Evolutionary conservation across 2,797 vertebrate genomes (phyloP).

Genomic region (Falco concolor): DNA sequence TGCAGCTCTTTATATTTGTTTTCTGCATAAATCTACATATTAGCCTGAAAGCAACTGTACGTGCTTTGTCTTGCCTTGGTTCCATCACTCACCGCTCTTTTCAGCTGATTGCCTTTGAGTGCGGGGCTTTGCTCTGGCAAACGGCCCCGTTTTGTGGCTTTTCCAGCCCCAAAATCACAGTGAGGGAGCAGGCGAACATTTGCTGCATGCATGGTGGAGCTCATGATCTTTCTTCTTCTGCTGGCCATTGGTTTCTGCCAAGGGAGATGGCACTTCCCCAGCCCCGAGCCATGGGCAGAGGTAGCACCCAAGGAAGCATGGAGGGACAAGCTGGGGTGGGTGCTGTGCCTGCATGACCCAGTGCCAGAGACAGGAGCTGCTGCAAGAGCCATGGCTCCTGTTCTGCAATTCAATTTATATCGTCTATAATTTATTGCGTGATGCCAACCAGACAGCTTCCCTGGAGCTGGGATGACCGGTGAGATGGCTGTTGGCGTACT

Average conservation of each 20-base stretch:
- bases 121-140: background rate
- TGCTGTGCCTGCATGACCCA: rapidly evolving
- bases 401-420: background rate
- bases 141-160: background rate
- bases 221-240: rapidly evolving
- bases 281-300: rapidly evolving
- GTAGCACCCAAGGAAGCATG: background rate
- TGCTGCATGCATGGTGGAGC: background rate
- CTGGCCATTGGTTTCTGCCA: background rate
- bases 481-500: background rate
- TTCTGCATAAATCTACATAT: slow-evolving; percentile 67
- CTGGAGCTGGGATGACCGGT: background rate
- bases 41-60: slow-evolving; percentile 4
- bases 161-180: background rate
- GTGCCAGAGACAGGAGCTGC: background rate
- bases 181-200: rapidly evolving
- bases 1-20: slow-evolving; percentile 50
- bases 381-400: background rate
- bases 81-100: background rate
- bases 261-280: background rate
- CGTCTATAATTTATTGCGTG: background rate
- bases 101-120: background rate
- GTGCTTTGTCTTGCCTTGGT: background rate
- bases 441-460: background rate
- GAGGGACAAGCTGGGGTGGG: background rate